Evolutionary conservation across 2,797 vertebrate genomes (phyloP), one percentile per base, ranked within the genome.

Genomic region (Syngnathus rostellatus): DNA sequence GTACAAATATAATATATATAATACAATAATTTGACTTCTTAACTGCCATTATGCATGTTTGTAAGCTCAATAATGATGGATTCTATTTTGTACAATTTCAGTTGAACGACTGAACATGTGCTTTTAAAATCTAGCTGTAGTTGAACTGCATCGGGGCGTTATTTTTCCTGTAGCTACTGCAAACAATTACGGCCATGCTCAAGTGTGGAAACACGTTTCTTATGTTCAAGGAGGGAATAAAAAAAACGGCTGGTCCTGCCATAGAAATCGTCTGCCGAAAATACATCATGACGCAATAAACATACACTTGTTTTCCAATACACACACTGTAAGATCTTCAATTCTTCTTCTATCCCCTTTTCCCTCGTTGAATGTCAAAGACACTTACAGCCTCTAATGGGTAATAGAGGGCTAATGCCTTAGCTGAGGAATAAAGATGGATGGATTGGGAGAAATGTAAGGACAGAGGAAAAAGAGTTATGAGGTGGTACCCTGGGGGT

Each of bases 401-500:
- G 80, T 81, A 84, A 87, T 84, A 86, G 87, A 90, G 81, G 86
- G 81, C 86, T 86, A 86, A 88, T 86, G 81, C 82, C 67, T 67
- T 65, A 61, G 38, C 74, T 69, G 72, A 75, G 68, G 72, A 80
- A 81, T 83, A 82, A 74, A 86, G 84, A 87, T 82, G 72, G 81
- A 90, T 85, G 75, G 74, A 77, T 68, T 53, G 64, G 74, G 73
- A 77, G 72, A 66, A 64, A 71, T 66, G 79, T 69, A 77, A 70
- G 77, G 81, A 79, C 46, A 73, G 75, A 73, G 79, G 68, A 55
- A 71, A 77, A 68, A 86, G 89, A 89, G 77, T 85, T 89, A 87
- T 89, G 81, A 83, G 76, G 81, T 78, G 61, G 76, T 51, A 84
- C 87, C 83, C 82, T 59, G 75, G 87, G 89, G 90, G 87, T 93